These are phyloP conservation scores for Drosophila seclusa DNA, from an alignment of 2,888 invertebrate genomes.

Conservation along the genomic window DNA sequence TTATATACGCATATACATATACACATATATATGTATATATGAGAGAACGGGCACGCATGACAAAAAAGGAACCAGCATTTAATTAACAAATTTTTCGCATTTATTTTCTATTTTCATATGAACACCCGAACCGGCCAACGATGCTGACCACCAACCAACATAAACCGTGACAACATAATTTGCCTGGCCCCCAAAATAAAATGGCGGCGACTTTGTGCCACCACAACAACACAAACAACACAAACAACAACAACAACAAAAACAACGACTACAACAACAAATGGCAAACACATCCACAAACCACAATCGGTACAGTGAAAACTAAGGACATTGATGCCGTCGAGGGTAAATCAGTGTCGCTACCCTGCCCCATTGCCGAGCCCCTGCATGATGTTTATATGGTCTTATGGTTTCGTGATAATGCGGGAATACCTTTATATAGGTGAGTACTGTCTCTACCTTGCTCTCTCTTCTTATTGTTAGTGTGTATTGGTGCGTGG, in stretches of 20 bases:
- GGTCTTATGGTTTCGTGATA: slow-evolving; percentile 96
- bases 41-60: slow-evolving; percentile 46
- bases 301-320: slow-evolving; percentile 86
- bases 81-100: slow-evolving; percentile 80
- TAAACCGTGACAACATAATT: slow-evolving; percentile 72
- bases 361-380: slow-evolving; percentile 94
- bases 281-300: slow-evolving; percentile 42
- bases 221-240: not conserved
- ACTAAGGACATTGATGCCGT: slow-evolving; percentile 94
- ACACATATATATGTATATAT: not conserved
- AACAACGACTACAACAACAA: slow-evolving; percentile 36
- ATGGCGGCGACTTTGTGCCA: slow-evolving; percentile 39
- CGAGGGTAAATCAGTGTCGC: slow-evolving; percentile 93
- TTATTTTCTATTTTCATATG: slow-evolving; percentile 78
- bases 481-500: slow-evolving; percentile 9
- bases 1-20: not conserved
- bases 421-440: slow-evolving; percentile 94
- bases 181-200: slow-evolving; percentile 54
- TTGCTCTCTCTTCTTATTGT: slow-evolving; percentile 2
- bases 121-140: slow-evolving; percentile 16
- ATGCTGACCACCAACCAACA: slow-evolving; percentile 64
- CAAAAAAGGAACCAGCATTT: slow-evolving; percentile 62
- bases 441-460: slow-evolving; percentile 87
- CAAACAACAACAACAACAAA: slow-evolving; percentile 11
- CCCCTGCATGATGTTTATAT: slow-evolving; percentile 95